A percentile compares a stretch with the other conserved stretches of the same genome.
Evolutionary conservation across 2,113 vertebrate species (phyloP).

Genomic region (Enhydra lutris): DNA sequence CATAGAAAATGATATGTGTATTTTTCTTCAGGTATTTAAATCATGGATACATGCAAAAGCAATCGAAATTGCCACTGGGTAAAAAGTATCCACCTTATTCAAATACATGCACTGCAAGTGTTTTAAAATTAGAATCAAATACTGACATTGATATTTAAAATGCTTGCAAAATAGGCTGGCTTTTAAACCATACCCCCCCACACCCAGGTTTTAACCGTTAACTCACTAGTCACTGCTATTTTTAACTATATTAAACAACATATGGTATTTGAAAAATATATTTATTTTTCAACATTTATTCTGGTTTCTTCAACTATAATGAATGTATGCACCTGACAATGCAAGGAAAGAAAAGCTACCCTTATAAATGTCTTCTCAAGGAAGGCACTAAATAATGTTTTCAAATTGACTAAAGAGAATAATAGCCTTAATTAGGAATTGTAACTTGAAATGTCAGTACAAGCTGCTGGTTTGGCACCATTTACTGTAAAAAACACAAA

Average conservation of each 20-base stretch:
- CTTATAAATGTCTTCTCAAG: background rate
- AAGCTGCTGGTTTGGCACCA: background rate
- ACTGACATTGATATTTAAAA: background rate
- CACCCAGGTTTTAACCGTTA: background rate
- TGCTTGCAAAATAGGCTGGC: background rate
- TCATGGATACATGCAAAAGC: background rate
- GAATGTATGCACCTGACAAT: background rate
- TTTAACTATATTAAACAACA: background rate
- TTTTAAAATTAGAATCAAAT: background rate
- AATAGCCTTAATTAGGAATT: background rate
- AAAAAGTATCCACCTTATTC: background rate
- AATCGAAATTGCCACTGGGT: background rate
- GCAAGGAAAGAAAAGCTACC: slow-evolving; percentile 48
- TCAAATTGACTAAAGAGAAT: background rate
- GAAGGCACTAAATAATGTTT: background rate
- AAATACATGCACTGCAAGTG: background rate
- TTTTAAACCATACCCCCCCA: background rate
- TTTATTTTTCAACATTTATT: background rate
- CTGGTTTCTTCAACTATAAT: background rate
- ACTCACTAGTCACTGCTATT: slow-evolving; percentile 5
- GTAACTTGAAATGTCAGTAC: background rate
- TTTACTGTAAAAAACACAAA: background rate
- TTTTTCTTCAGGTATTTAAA: background rate
- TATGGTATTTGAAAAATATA: background rate
- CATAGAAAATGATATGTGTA: background rate